Percentiles rank a stretch among this genome's conserved stretches.
phyloP scores from a whole-genome alignment of 2,113 vertebrate species.

The Ellobius talpinus region DNA sequence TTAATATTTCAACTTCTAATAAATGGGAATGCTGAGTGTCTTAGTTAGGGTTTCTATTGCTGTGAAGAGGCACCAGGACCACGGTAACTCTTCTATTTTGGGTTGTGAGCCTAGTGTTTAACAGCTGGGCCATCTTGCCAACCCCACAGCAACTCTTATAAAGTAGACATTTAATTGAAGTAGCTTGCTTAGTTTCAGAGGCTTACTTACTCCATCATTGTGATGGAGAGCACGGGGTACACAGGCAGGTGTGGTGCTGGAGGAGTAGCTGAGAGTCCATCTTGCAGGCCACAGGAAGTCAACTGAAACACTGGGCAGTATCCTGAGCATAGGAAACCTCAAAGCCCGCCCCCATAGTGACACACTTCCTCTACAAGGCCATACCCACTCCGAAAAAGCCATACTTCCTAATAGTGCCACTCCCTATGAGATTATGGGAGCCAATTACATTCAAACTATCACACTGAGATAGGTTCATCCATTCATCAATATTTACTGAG shows the following conservation, averaged over 20 bases:
- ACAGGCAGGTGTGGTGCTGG: background rate
- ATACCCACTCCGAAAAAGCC: background rate
- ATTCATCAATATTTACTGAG: background rate
- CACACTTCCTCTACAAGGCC: background rate
- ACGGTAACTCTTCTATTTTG: background rate
- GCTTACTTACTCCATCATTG: background rate
- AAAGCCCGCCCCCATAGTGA: background rate
- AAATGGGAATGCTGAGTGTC: background rate
- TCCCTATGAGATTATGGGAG: background rate
- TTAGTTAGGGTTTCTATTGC: background rate
- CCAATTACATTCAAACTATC: background rate
- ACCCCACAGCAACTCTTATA: background rate
- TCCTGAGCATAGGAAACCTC: background rate
- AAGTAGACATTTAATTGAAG: background rate
- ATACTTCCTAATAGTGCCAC: background rate
- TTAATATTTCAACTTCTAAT: background rate
- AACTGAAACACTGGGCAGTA: background rate
- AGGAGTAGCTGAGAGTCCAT: background rate
- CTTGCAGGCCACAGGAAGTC: background rate
- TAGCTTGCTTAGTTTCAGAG: background rate
- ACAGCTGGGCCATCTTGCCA: too few species aligned
- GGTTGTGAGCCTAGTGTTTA: too few species aligned
- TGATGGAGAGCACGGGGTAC: background rate
- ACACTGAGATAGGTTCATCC: background rate
- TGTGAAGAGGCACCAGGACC: background rate